Conservation (phyloP, 2,888 invertebrate genomes). For the Nysson spinosus region DNA sequence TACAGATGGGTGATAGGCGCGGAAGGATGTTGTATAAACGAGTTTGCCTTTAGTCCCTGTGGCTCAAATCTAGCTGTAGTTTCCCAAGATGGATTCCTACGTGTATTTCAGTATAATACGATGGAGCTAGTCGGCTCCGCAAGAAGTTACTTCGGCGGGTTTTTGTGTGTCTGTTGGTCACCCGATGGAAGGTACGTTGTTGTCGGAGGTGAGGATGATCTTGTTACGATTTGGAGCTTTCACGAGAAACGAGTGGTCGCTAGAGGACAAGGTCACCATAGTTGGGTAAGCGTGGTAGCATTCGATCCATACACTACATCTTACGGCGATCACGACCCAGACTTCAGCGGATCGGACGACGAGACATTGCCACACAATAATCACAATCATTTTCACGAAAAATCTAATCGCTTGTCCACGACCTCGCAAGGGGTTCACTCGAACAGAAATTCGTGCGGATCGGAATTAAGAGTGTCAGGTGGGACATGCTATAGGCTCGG, state of each 20-base stretch:
- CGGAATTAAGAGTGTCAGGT: slow-evolving; percentile 74
- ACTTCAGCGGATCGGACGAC: slow-evolving; percentile 80
- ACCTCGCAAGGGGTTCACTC: slow-evolving; percentile 70
- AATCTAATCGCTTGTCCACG: slow-evolving; percentile 68
- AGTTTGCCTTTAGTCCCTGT: slow-evolving; percentile 98
- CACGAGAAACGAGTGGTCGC: slow-evolving; percentile 95
- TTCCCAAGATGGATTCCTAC: slow-evolving; percentile 95
- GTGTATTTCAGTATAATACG: slow-evolving; percentile 97
- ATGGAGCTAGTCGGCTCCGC: slow-evolving; percentile 97
- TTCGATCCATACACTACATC: slow-evolving; percentile 93
- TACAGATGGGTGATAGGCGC: slow-evolving; percentile 92
- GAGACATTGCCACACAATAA: slow-evolving; percentile 74
- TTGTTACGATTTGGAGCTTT: slow-evolving; percentile 98
- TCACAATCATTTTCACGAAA: slow-evolving; percentile 72
- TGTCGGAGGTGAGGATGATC: slow-evolving; percentile 98
- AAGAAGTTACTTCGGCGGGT: slow-evolving; percentile 98
- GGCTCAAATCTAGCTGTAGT: slow-evolving; percentile 95
- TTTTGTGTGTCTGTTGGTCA: slow-evolving; percentile 98
- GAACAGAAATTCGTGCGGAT: slow-evolving; percentile 76
- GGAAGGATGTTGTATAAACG: slow-evolving; percentile 92
- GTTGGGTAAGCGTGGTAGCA: slow-evolving; percentile 98
- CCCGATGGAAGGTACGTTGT: slow-evolving; percentile 97
- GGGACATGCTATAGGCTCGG: slow-evolving; percentile 90
- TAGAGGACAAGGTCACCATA: slow-evolving; percentile 97
- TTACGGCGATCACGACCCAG: slow-evolving; percentile 80